phyloP scores from a whole-genome alignment of 1,140 invertebrate genomes.

The Achatina immaculata region DNA sequence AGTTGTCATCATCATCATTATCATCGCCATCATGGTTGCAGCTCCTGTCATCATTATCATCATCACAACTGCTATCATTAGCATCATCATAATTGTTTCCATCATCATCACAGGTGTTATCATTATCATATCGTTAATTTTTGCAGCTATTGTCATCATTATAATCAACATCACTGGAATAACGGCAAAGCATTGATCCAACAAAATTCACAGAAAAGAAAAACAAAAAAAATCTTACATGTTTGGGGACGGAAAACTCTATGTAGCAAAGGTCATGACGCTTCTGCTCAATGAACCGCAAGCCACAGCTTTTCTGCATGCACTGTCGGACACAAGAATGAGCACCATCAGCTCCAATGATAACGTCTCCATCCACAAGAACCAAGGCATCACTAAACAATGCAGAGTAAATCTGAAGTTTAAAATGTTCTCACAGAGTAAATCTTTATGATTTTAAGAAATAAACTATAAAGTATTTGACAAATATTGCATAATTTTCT shows the following conservation, averaged over 20 bases:
- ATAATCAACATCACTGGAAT: background rate
- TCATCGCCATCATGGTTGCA: background rate
- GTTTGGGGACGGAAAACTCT: background rate
- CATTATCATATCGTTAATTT: too few species aligned
- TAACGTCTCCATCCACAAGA: background rate
- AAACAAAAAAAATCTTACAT: background rate
- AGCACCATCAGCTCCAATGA: constrained; percentile 22
- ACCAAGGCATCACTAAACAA: background rate
- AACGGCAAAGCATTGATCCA: background rate
- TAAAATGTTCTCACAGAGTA: too few species aligned
- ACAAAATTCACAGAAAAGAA: background rate
- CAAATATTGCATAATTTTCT: too few species aligned
- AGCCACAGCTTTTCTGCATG: background rate
- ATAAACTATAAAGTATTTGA: too few species aligned
- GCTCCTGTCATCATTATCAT: background rate
- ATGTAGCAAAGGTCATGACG: constrained; percentile 17
- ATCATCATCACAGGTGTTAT: too few species aligned
- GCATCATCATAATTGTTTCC: too few species aligned
- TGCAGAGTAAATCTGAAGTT: too few species aligned
- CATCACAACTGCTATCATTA: background rate
- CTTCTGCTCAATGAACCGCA: constrained; percentile 3
- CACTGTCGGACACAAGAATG: background rate
- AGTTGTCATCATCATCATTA: background rate
- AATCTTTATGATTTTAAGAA: too few species aligned
- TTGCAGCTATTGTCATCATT: too few species aligned